Evolutionary conservation across 2,888 invertebrate genomes (phyloP), one percentile per base, ranked within the genome.

Genomic region (Ametastegia equiseti): DNA sequence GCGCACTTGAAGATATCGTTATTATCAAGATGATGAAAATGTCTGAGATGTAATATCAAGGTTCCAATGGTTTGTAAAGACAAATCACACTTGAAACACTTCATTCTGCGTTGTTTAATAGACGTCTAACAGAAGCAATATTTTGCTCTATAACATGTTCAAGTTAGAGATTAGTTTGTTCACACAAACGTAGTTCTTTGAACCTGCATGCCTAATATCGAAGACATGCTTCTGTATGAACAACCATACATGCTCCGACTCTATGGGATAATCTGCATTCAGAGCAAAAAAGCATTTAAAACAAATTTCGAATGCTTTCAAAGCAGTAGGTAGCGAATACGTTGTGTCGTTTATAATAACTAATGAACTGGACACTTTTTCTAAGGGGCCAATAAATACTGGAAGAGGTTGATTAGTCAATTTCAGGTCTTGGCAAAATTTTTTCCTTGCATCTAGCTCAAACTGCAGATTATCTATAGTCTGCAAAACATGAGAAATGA

Each of bases 271-370:
- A 15, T 78, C 23, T n/a, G 78, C 23, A 23, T 78, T 78, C 23
- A 78, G 30, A 15, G 78, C 50, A 54, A 80, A 47, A 80, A 42
- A 67, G 15, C 27, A 13, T 47, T 80, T 80, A 30, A 67, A 80
- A 80, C 67, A 67, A 42, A 78, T 23, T 15, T 78, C 78, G 15
- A 78, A 11, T 15, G 78, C 45, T 23, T 45, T 39, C 3, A 78
- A 30, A 27, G 78, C 57, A 36, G 54, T n/a, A 27, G 54, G 54
- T 15, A 57, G 7, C 36, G 15, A 15, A 57, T 54, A 78, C 27
- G 7, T 33, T 2, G 30, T 50, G 27, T 78, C 33, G 57, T 78
- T 57, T 9, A 60, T 54, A 7, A 54, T n/a, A 54, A 78, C 39
- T 19, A 57, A 27, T 60, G 42, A 75, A 36, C n/a, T 75, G 11